Evolutionary conservation across 2,797 vertebrate genomes (phyloP).

Genomic region (Muscicapa striata): DNA sequence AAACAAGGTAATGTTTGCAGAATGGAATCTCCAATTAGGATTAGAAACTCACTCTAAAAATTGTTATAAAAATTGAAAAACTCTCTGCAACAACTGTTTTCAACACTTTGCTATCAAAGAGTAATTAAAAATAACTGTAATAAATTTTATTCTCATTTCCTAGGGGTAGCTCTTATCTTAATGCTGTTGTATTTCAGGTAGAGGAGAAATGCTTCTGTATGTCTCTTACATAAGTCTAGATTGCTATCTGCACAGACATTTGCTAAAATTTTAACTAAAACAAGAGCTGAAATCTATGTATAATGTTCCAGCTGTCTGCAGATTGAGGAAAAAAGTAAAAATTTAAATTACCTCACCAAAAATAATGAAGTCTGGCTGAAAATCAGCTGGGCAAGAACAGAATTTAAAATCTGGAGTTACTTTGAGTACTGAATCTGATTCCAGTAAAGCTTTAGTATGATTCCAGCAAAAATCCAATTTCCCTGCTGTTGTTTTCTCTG

Average conservation of each 20-base stretch:
- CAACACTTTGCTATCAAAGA: not conserved
- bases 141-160: not conserved
- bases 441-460: conserved; percentile 44
- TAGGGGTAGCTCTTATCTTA: not conserved
- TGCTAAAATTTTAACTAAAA: conserved; percentile 32
- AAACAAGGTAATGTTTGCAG: not conserved
- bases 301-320: conserved; percentile 49
- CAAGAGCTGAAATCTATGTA: conserved; percentile 40
- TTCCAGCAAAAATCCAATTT: conserved; percentile 59
- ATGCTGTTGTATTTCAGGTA: not conserved
- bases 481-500: conserved; percentile 36
- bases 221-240: not conserved
- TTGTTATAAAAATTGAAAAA: not conserved
- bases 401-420: conserved; percentile 64
- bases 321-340: conserved; percentile 49
- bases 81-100: not conserved
- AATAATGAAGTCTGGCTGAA: conserved; percentile 51
- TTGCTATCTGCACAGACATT: not conserved
- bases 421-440: conserved; percentile 45
- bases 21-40: not conserved
- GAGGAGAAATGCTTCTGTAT: not conserved
- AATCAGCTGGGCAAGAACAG: conserved; percentile 30
- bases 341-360: conserved; percentile 65
- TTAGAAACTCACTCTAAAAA: not conserved
- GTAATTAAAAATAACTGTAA: not conserved